Conservation (phyloP, 1,140 invertebrate genomes). For the Radopholus similis region DNA sequence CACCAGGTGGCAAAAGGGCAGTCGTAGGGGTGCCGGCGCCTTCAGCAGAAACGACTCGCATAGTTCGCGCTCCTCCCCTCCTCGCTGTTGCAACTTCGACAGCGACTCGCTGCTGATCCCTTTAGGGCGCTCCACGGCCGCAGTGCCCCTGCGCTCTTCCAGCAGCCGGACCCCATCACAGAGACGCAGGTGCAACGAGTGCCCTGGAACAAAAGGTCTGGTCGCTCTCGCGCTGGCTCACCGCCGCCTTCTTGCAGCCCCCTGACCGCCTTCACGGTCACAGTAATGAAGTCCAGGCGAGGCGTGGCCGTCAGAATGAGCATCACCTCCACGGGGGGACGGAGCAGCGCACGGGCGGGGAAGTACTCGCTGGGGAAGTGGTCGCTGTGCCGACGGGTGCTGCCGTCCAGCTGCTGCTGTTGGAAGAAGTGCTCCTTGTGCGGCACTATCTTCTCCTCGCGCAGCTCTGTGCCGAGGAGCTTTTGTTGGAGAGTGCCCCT, state of each 20-base stretch:
- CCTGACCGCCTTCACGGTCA: constrained; percentile 51
- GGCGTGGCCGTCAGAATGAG: constrained; percentile 51
- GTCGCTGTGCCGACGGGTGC: constrained; percentile 36
- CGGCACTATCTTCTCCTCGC: constrained; percentile 53
- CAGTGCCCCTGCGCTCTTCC: no score
- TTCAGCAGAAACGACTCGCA: constrained; percentile 13
- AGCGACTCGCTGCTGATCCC: no score
- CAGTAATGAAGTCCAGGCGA: constrained; percentile 53
- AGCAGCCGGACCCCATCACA: not conserved
- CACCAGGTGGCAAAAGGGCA: not conserved
- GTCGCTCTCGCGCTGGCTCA: no score
- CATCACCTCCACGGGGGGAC: constrained; percentile 29
- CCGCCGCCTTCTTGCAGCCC: constrained; percentile 21
- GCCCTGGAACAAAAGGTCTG: no score
- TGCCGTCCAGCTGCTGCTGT: constrained; percentile 32
- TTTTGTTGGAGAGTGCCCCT: not conserved
- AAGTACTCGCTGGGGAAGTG: constrained; percentile 5
- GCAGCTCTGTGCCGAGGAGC: constrained; percentile 40
- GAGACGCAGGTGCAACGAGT: constrained; percentile 7
- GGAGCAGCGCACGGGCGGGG: not conserved
- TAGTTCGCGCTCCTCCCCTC: not conserved
- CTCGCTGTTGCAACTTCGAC: not conserved
- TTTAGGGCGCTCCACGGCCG: no score
- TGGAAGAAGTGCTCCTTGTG: constrained; percentile 45
- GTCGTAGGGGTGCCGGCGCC: not conserved